phyloP scores from a whole-genome alignment of 2,888 invertebrate species.

The Plagiodera versicolora region DNA sequence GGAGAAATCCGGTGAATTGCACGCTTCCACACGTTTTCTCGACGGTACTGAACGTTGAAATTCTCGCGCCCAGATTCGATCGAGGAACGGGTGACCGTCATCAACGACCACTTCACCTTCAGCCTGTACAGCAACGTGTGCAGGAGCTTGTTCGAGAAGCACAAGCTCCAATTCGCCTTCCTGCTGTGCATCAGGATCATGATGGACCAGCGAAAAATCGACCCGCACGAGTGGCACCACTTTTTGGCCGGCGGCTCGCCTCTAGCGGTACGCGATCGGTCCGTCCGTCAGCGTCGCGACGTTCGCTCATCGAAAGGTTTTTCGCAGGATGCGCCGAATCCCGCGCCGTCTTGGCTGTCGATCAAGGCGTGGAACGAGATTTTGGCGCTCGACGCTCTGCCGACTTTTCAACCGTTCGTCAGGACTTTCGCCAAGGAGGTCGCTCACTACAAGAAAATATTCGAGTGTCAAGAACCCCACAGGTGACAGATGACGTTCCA shows the following conservation, averaged over 20 bases:
- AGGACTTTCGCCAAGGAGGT: conserved; percentile 60
- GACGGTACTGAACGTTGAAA: background rate
- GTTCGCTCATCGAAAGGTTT: conserved; percentile 47
- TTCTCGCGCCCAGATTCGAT: conserved; percentile 64
- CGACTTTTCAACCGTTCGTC: conserved; percentile 65
- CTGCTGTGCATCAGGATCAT: conserved; percentile 70
- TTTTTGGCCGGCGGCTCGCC: conserved; percentile 74
- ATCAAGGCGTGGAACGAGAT: conserved; percentile 80
- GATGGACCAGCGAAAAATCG: conserved; percentile 63
- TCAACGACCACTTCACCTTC: conserved; percentile 81
- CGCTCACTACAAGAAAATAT: conserved; percentile 63
- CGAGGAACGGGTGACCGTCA: conserved; percentile 71
- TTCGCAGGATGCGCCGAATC: conserved; percentile 64
- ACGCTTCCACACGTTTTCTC: background rate
- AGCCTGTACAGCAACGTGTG: conserved; percentile 85
- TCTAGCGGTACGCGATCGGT: conserved; percentile 57
- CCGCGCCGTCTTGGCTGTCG: conserved; percentile 80
- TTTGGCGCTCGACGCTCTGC: conserved; percentile 68
- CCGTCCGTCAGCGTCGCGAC: conserved; percentile 66
- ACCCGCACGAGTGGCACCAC: conserved; percentile 71
- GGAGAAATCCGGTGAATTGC: conserved; percentile 62
- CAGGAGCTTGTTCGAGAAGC: conserved; percentile 85
- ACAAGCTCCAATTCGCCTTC: conserved; percentile 85
- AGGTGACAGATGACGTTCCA: conserved; percentile 41
- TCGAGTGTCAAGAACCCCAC: conserved; percentile 71